Evolutionary conservation across 1,140 invertebrate species (phyloP).

Genomic region (Drosophila ironensis): DNA sequence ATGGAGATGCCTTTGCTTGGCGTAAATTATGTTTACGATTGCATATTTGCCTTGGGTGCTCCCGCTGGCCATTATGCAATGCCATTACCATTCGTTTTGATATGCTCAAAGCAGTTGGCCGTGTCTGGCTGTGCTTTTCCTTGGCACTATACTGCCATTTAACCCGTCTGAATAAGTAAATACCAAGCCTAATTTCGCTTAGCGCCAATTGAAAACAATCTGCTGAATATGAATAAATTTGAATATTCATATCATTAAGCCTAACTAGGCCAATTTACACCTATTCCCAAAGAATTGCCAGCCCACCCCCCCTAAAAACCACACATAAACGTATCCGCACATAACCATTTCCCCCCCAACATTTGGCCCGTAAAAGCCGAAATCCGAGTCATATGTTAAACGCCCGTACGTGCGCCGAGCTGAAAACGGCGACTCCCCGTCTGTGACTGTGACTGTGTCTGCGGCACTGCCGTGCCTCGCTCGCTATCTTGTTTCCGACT

Average conservation of each 20-base stretch:
- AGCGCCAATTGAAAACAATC: conserved; percentile 6
- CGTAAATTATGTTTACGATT: conserved; percentile 75
- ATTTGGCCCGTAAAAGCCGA: background rate
- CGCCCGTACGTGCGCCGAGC: conserved; percentile 51
- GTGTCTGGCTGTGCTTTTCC: too few relatives aligned
- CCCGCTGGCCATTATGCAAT: conserved; percentile 22
- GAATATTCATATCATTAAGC: conserved; percentile 34
- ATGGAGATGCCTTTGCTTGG: conserved; percentile 42
- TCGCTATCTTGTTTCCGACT: conserved; percentile 13
- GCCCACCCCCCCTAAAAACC: conserved; percentile 10
- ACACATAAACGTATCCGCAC: conserved; percentile 22
- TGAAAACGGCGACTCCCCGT: conserved; percentile 37
- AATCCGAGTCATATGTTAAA: conserved; percentile 47
- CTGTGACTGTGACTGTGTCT: too few relatives aligned
- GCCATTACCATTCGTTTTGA: conserved; percentile 63
- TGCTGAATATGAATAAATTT: conserved; percentile 21
- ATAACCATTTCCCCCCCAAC: conserved; percentile 19
- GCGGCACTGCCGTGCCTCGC: conserved; percentile 4
- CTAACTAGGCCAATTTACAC: conserved; percentile 34
- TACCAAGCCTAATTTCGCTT: too few relatives aligned
- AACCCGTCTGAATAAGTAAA: too few relatives aligned
- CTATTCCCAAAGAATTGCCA: conserved; percentile 1
- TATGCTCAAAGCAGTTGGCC: conserved; percentile 5
- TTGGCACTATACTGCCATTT: too few relatives aligned
- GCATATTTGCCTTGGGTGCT: conserved; percentile 17